Base-by-base conservation (phyloP, 2,113 vertebrate genomes). In the Etia nguti region DNA sequence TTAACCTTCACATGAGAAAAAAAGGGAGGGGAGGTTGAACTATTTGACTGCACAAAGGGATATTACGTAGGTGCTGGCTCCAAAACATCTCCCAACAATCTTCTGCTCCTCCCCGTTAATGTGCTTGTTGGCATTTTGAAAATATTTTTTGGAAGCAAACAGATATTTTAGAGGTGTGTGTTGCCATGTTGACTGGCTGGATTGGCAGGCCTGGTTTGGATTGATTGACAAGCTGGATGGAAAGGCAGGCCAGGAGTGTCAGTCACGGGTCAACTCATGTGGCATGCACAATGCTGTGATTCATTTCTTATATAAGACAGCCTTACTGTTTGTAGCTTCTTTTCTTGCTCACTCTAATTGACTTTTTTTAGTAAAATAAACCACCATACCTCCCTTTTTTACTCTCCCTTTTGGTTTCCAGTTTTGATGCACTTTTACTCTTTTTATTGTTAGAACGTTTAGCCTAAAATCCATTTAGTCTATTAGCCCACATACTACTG, bases 81-180 rank as follows among this genome's bases (percentile, higher is more conserved):
- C 16, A 50, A 46, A 31, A 2, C 15, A 77, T 48, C 70, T 29
- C 20, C 41, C 70, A 75, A 20, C 70, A 75, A 48, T 24, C 68
- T 48, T 73, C 22, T 75, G 68, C 68, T 75, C 6, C 41, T 48
- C 68, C 41, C 24, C 41, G 2, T 75, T 26, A 48, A 11, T 75
- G 41, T 75, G 68, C 68, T 48, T 73, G 16, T 73, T 73, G 68
- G 22, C 41, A 46, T 73, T 73, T 73, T 73, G 5, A 73, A 46
- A 73, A 73, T 26, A 6, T 26, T 16, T 18, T 46, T 46, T 46
- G 41, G 68, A 18, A 22, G 8, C 36, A 46, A 26, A 73, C 24
- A 73, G 26, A 73, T 18, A 29, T 46, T 73, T 29, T 48, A 73
- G 41, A 29, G 15, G 41, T 73, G 68, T 73, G 38, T 73, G 68